phyloP scores from a whole-genome alignment of 2,113 vertebrate species.

The Pungitius pungitius region DNA sequence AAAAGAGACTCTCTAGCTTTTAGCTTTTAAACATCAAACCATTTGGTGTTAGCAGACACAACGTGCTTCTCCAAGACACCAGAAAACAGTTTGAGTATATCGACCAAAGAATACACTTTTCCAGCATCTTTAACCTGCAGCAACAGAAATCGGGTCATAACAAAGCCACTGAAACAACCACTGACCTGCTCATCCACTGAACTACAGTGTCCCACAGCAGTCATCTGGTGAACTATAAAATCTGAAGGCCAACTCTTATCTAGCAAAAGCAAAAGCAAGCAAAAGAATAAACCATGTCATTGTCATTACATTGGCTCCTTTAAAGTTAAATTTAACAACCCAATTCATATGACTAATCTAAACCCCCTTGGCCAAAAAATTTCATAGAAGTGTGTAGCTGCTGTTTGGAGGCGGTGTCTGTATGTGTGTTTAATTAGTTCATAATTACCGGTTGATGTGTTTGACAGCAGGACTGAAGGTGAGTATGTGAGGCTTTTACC shows the following conservation, averaged over 20 bases:
- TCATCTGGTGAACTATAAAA: neutral
- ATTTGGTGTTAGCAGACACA: too few species aligned
- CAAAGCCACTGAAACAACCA: too few species aligned
- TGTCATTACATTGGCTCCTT: neutral
- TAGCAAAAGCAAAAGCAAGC: too few species aligned
- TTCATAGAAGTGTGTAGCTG: slow-evolving; percentile 2
- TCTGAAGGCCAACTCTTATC: neutral
- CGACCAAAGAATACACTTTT: too few species aligned
- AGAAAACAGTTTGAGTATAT: too few species aligned
- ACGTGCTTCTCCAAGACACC: too few species aligned
- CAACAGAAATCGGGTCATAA: too few species aligned
- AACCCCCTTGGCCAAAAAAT: neutral
- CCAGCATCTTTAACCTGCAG: too few species aligned
- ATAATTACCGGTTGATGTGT: slow-evolving; percentile 56
- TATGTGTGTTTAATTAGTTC: slow-evolving; percentile 51
- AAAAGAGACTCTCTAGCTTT: too few species aligned
- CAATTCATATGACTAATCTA: neutral
- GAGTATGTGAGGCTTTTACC: slow-evolving; percentile 54
- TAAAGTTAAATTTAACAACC: neutral
- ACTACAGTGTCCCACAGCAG: too few species aligned
- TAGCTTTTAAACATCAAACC: too few species aligned
- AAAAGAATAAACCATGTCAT: neutral
- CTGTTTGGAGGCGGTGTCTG: slow-evolving; percentile 17
- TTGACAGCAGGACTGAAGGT: slow-evolving; percentile 57
- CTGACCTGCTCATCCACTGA: too few species aligned